Percentiles rank a stretch among this genome's conserved stretches.
Evolutionary conservation across 2,888 invertebrate species (phyloP).

Genomic region (Tromatobia lineatoria): DNA sequence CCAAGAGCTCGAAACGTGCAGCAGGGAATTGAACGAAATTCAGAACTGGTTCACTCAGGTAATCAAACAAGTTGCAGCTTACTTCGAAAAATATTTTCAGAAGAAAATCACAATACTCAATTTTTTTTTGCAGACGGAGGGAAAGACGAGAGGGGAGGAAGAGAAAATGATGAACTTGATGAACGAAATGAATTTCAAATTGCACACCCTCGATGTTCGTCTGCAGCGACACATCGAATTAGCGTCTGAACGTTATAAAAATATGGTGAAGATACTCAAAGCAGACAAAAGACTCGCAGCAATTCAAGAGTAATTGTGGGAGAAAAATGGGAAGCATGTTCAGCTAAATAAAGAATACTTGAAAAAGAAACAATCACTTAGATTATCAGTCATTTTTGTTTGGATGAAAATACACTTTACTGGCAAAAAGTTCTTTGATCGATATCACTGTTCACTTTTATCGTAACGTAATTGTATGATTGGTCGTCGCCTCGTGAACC

Average conservation of each 20-base stretch:
- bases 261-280: slow-evolving; percentile 78
- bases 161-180: slow-evolving; percentile 87
- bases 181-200: slow-evolving; percentile 85
- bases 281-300: slow-evolving; percentile 68
- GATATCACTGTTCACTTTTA: slow-evolving; percentile 70
- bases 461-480: slow-evolving; percentile 47
- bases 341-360: slow-evolving; percentile 8
- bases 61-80: slow-evolving; percentile 22
- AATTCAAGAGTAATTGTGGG: slow-evolving; percentile 51
- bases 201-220: slow-evolving; percentile 88
- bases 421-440: slow-evolving; percentile 63
- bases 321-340: not conserved
- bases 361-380: slow-evolving; percentile 67
- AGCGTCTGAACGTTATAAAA: slow-evolving; percentile 86
- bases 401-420: slow-evolving; percentile 71
- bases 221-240: slow-evolving; percentile 88
- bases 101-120: slow-evolving; percentile 9
- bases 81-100: not conserved
- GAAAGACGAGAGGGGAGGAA: slow-evolving; percentile 88
- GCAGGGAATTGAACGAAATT: slow-evolving; percentile 86
- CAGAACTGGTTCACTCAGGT: slow-evolving; percentile 87
- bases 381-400: slow-evolving; percentile 67
- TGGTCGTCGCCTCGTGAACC: slow-evolving; percentile 60
- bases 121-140: slow-evolving; percentile 79
- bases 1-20: slow-evolving; percentile 88